phyloP scores from a whole-genome alignment of 2,888 invertebrate genomes.

The Sphaerolaimus hirsutus region DNA sequence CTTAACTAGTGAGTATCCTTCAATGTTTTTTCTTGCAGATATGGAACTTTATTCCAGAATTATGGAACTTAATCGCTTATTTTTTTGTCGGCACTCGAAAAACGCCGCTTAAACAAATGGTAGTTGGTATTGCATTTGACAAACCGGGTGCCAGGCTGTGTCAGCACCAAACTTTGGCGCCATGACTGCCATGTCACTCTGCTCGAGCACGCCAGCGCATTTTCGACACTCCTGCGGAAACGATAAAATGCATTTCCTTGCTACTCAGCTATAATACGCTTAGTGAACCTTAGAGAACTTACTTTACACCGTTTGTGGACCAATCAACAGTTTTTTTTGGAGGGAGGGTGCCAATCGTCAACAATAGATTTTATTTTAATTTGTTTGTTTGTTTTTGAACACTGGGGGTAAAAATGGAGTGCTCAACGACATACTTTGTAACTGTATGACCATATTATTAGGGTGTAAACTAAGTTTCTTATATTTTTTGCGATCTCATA shows the following conservation, averaged over 20 bases:
- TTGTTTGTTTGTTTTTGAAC: no score
- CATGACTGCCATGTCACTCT: slow-evolving; percentile 56
- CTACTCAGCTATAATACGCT: no score
- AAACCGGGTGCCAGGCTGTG: slow-evolving; percentile 27
- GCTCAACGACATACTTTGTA: no score
- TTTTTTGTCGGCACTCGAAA: background rate
- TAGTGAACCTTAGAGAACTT: background rate
- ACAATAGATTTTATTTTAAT: background rate
- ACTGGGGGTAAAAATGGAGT: no score
- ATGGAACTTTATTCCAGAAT: no score
- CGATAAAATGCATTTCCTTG: no score
- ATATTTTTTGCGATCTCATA: no score
- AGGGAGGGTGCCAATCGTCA: background rate
- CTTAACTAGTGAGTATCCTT: no score
- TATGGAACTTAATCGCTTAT: slow-evolving; percentile 29
- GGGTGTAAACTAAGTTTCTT: no score
- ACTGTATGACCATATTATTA: no score
- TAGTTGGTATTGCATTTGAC: background rate
- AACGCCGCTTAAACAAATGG: background rate
- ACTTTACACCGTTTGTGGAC: background rate
- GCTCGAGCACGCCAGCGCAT: slow-evolving; percentile 52
- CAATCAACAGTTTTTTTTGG: background rate
- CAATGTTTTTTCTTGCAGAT: no score
- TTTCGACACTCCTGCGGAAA: slow-evolving; percentile 47
- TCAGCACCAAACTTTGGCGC: slow-evolving; percentile 55